These are phyloP conservation scores for Monoplex corrugatus DNA, from an alignment of 2,888 invertebrate species.

Conservation along the genomic window DNA sequence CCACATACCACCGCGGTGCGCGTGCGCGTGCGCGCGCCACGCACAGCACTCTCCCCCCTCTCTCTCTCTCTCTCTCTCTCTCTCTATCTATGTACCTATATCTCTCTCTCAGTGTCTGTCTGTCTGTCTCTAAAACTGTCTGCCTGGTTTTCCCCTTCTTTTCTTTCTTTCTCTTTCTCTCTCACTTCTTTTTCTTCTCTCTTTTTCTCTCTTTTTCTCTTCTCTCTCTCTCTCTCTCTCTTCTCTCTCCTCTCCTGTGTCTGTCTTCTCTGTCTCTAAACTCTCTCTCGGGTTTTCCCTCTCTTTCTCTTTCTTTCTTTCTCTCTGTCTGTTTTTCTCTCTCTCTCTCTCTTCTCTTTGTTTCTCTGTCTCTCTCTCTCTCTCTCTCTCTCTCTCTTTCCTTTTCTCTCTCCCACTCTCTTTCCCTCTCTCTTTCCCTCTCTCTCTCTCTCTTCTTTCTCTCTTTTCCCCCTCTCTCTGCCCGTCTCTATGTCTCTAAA, in stretches of 20 bases:
- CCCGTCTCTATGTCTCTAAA: not conserved
- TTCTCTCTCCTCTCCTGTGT: too few species aligned
- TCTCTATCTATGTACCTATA: not conserved
- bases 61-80: not conserved
- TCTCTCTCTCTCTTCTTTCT: not conserved
- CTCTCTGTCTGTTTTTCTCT: too few species aligned
- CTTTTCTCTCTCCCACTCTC: not conserved
- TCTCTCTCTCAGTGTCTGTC: too few species aligned
- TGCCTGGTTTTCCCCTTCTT: not conserved
- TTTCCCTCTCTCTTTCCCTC: not conserved
- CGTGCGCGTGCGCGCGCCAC: too few species aligned
- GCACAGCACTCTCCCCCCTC: not conserved
- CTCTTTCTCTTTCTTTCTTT: too few species aligned
- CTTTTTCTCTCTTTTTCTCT: not conserved
- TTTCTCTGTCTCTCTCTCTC: constrained; percentile 9
- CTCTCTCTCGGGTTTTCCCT: too few species aligned
- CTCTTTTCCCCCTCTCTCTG: not conserved
- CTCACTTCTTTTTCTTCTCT: not conserved
- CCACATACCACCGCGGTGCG: too few species aligned
- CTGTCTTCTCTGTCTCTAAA: too few species aligned
- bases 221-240: not conserved
- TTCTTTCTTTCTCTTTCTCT: not conserved
- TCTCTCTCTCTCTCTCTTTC: not conserved
- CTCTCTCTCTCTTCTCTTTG: not conserved
- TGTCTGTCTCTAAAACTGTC: not conserved